phyloP scores from a whole-genome alignment of 1,140 invertebrate genomes.

The Brachionus plicatilis region DNA sequence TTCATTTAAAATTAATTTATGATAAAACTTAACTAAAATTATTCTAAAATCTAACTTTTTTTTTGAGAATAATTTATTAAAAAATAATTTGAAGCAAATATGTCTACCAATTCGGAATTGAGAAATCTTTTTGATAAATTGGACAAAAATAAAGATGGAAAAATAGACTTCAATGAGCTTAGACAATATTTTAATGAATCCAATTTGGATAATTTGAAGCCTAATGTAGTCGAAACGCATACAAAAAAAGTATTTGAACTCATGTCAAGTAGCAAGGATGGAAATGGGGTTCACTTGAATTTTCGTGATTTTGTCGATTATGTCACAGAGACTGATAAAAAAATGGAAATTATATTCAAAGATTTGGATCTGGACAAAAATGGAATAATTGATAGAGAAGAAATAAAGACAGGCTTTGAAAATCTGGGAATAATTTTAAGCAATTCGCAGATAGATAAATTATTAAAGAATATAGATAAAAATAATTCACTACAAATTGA shows the following conservation, averaged over 20 bases:
- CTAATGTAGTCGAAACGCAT: background rate
- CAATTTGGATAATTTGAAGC: background rate
- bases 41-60: background rate
- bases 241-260: background rate
- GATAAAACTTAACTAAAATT: background rate
- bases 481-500: background rate
- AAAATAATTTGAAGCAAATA: background rate
- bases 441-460: background rate
- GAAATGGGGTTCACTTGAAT: background rate
- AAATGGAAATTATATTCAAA: constrained; percentile 36
- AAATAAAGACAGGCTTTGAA: constrained; percentile 22
- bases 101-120: background rate
- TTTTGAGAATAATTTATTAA: background rate
- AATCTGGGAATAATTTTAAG: constrained; percentile 28
- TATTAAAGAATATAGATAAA: constrained; percentile 9
- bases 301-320: constrained; percentile 22
- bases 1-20: no score
- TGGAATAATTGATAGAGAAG: background rate
- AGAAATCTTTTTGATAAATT: constrained; percentile 18
- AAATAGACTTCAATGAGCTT: constrained; percentile 34
- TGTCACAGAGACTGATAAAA: constrained; percentile 13
- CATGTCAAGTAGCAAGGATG: background rate
- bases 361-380: constrained; percentile 1
- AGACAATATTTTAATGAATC: constrained; percentile 9
- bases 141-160: constrained; percentile 39